Percentiles rank a stretch among this genome's conserved stretches.
phyloP scores from a whole-genome alignment of 2,113 vertebrate genomes.

The Alethe castanea region DNA sequence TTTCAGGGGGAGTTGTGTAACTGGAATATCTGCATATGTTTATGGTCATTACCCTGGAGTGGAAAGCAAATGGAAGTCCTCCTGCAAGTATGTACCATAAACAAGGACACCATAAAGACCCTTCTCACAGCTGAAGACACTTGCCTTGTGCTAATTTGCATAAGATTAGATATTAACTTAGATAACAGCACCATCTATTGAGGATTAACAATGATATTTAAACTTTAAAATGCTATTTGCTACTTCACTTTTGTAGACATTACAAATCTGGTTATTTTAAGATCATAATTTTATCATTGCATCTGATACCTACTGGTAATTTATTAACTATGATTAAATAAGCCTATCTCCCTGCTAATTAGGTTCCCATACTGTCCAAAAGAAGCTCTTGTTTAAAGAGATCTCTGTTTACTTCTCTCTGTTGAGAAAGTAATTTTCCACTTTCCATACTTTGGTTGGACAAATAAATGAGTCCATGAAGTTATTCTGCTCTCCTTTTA shows the following conservation, averaged over 20 bases:
- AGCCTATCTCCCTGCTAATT: background rate
- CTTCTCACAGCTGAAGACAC: background rate
- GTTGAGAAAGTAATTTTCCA: background rate
- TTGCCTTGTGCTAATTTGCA: background rate
- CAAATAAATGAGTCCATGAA: background rate
- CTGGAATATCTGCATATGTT: background rate
- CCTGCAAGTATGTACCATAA: background rate
- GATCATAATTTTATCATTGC: background rate
- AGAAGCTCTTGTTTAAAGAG: background rate
- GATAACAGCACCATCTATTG: conserved; percentile 70
- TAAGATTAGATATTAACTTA: conserved; percentile 49
- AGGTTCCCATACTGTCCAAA: background rate
- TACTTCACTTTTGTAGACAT: background rate
- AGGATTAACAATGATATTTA: conserved; percentile 36
- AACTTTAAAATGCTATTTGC: background rate
- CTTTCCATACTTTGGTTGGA: background rate
- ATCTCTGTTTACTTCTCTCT: background rate
- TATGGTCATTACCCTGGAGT: background rate
- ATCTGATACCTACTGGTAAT: background rate
- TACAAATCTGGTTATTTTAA: background rate
- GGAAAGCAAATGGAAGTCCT: background rate
- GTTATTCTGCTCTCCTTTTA: background rate
- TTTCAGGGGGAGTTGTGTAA: background rate
- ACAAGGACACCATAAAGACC: background rate
- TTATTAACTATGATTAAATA: background rate